These are phyloP conservation scores for Phasianus colchicus DNA, from an alignment of 2,113 vertebrate species.

Conservation along the genomic window DNA sequence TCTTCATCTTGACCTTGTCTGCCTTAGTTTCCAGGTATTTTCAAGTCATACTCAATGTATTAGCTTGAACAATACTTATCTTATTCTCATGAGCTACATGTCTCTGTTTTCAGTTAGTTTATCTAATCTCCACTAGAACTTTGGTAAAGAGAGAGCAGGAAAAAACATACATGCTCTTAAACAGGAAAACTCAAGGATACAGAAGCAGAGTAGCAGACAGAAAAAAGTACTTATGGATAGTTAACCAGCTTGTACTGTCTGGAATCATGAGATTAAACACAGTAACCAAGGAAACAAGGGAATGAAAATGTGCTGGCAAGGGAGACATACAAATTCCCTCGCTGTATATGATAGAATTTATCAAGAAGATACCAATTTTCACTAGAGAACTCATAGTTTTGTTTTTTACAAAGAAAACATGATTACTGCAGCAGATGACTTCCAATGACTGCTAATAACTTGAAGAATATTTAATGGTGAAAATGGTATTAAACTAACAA, in stretches of 20 bases:
- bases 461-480: not conserved
- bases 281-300: not conserved
- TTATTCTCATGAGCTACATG: not conserved
- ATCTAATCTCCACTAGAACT: not conserved
- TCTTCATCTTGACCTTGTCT: not conserved
- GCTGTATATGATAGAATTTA: not conserved
- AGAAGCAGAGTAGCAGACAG: not conserved
- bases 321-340: not conserved
- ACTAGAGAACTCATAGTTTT: not conserved
- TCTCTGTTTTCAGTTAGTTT: not conserved
- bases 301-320: not conserved
- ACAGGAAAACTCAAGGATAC: not conserved
- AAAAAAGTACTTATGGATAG: not conserved
- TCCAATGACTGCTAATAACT: not conserved
- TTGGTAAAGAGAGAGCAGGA: not conserved
- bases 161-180: not conserved
- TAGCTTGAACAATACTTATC: not conserved
- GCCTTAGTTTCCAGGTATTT: not conserved
- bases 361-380: not conserved
- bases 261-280: not conserved
- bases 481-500: not conserved
- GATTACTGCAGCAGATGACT: not conserved
- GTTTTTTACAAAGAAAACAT: not conserved
- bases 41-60: not conserved
- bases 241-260: not conserved